These are phyloP conservation scores for Crenichthys baileyi DNA, from an alignment of 2,797 vertebrate species.

Conservation along the genomic window DNA sequence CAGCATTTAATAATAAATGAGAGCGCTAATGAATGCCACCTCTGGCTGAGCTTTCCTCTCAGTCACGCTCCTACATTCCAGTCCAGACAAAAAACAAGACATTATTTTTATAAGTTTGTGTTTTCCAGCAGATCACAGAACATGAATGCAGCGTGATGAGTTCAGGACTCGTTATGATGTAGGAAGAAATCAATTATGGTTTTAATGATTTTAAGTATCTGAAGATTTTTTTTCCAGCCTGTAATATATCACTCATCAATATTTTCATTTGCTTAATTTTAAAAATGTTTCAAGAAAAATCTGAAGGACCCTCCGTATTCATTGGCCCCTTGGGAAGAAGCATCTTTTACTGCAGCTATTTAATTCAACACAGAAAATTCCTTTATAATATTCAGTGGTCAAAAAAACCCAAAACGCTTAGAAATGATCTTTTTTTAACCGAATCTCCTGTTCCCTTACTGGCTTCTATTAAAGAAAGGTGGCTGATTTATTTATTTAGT, in stretches of 20 bases:
- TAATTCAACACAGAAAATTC: too few relatives aligned
- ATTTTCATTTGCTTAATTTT: not conserved
- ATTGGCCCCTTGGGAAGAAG: too few relatives aligned
- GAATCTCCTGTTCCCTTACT: not conserved
- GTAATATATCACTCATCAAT: not conserved
- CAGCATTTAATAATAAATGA: conserved; percentile 81
- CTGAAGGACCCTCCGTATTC: too few relatives aligned
- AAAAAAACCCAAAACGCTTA: too few relatives aligned
- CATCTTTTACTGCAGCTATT: too few relatives aligned
- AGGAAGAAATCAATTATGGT: not conserved
- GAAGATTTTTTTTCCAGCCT: not conserved
- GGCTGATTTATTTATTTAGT: too few relatives aligned
- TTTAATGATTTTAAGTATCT: not conserved
- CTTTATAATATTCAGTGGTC: too few relatives aligned
- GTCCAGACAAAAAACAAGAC: not conserved
- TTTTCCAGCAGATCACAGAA: not conserved
- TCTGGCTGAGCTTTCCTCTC: conserved; percentile 60
- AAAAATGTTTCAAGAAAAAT: too few relatives aligned
- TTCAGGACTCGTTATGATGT: not conserved
- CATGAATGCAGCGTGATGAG: not conserved
- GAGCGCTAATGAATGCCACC: conserved; percentile 74
- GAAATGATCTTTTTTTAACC: too few relatives aligned
- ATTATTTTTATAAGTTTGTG: not conserved
- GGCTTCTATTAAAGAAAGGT: not conserved
- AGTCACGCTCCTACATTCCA: conserved; percentile 28